phyloP scores from a whole-genome alignment of 2,113 vertebrate genomes.

The Coryphaenoides rupestris region DNA sequence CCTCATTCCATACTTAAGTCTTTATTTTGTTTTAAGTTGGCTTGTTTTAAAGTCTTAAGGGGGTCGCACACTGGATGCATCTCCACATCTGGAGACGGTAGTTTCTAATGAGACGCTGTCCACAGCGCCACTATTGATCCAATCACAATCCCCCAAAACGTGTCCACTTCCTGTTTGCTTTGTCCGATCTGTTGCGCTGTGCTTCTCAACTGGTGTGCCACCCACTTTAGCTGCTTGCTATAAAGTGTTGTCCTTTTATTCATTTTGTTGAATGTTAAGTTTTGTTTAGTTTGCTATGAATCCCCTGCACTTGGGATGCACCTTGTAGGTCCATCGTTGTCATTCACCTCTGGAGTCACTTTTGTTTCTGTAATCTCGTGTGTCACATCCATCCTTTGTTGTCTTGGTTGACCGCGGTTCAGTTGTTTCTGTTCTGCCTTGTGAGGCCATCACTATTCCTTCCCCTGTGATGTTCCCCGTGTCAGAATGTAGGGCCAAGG shows the following conservation, averaged over 20 bases:
- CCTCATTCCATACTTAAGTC: slow-evolving; percentile 37
- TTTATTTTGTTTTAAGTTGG: not conserved
- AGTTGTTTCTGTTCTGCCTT: not conserved
- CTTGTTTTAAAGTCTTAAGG: too few species aligned
- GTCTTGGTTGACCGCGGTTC: not conserved
- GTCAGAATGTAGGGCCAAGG: too few species aligned
- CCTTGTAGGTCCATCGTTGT: slow-evolving; percentile 17
- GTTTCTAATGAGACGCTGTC: too few species aligned
- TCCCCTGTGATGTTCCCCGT: too few species aligned
- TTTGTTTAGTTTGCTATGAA: slow-evolving; percentile 36
- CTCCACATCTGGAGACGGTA: too few species aligned
- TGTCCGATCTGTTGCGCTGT: not conserved
- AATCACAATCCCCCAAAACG: too few species aligned
- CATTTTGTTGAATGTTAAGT: too few species aligned
- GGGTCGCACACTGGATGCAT: too few species aligned
- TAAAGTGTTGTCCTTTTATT: not conserved
- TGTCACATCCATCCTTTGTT: slow-evolving; percentile 6
- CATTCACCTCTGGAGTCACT: not conserved
- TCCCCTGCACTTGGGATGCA: slow-evolving; percentile 20
- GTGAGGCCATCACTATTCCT: not conserved
- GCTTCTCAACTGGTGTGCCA: not conserved
- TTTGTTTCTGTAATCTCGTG: slow-evolving; percentile 26
- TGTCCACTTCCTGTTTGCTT: too few species aligned
- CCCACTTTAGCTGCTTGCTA: not conserved
- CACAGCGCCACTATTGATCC: too few species aligned